Conservation (phyloP, 1,140 invertebrate genomes). For the Arctopsyche grandis region DNA sequence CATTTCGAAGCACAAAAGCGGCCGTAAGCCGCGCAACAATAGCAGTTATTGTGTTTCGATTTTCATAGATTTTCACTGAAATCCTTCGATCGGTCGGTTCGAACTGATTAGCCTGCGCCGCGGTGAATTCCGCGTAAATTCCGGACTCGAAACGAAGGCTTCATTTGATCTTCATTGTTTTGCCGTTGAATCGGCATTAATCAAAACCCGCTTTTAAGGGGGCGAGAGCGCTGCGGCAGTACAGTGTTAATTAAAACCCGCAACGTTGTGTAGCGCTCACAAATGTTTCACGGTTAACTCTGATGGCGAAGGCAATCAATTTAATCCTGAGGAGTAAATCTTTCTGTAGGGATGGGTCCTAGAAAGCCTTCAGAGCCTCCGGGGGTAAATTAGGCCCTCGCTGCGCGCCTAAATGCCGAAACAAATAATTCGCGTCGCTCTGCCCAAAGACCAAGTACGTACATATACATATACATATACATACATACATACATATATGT, state of each 20-base stretch:
- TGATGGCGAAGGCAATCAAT: slow-evolving; percentile 27
- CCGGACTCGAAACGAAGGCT: neutral
- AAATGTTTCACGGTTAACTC: slow-evolving; percentile 28
- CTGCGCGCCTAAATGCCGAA: slow-evolving; percentile 9
- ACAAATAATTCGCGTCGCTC: slow-evolving; percentile 19
- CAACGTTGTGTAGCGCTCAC: neutral
- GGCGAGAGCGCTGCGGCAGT: neutral
- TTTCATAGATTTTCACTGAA: neutral
- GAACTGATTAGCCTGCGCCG: neutral
- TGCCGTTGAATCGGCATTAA: slow-evolving; percentile 13
- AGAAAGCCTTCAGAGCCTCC: neutral
- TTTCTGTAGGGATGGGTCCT: neutral
- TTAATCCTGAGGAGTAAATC: slow-evolving; percentile 20
- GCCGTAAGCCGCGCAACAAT: neutral
- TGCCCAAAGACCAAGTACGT: neutral
- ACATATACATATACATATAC: neutral
- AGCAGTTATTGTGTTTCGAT: neutral
- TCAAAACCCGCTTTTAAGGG: neutral
- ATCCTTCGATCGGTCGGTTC: neutral
- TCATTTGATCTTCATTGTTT: neutral
- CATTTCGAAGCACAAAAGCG: neutral
- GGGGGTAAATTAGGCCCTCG: neutral
- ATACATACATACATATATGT: neutral
- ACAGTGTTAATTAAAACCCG: slow-evolving; percentile 15
- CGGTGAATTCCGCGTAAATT: too few species aligned